Evolutionary conservation across 2,797 vertebrate genomes (phyloP).

Genomic region (Sebastes steindachneri): DNA sequence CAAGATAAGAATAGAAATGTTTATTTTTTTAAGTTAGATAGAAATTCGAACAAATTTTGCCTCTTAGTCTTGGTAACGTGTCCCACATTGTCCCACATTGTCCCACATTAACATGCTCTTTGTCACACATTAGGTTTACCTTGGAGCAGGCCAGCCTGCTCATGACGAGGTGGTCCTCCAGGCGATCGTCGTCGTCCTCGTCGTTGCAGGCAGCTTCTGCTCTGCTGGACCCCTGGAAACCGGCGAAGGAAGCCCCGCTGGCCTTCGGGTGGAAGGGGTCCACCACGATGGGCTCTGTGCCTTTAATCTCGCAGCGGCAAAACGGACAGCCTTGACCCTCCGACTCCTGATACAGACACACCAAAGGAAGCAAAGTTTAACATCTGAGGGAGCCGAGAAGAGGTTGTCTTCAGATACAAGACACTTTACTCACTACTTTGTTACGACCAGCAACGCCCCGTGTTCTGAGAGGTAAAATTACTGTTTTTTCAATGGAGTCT

Average conservation of each 20-base stretch:
- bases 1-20: too few species aligned
- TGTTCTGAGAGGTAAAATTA: too few species aligned
- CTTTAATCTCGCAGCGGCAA: constrained; percentile 98
- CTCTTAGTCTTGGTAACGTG: too few species aligned
- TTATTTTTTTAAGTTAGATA: too few species aligned
- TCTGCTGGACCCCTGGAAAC: constrained; percentile 85
- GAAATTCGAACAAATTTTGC: rapidly evolving
- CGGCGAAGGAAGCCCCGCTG: constrained; percentile 82
- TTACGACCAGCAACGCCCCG: too few species aligned
- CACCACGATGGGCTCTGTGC: constrained; percentile 96
- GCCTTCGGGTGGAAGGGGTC: constrained; percentile 95
- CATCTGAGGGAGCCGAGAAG: neutral
- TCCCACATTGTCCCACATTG: too few species aligned
- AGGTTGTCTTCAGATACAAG: neutral
- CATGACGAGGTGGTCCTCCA: constrained; percentile 96
- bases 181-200: constrained; percentile 93
- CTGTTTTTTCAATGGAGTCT: too few species aligned
- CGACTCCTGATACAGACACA: constrained; percentile 86
- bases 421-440: neutral
- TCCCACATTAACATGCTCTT: too few species aligned
- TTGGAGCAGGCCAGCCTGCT: constrained; percentile 92
- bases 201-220: constrained; percentile 87
- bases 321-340: constrained; percentile 98
- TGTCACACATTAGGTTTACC: neutral
- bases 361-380: neutral